These are phyloP conservation scores for Lytechinus variegatus DNA, from an alignment of 35 echinoderm and acorn worm genomes.

Conservation along the genomic window DNA sequence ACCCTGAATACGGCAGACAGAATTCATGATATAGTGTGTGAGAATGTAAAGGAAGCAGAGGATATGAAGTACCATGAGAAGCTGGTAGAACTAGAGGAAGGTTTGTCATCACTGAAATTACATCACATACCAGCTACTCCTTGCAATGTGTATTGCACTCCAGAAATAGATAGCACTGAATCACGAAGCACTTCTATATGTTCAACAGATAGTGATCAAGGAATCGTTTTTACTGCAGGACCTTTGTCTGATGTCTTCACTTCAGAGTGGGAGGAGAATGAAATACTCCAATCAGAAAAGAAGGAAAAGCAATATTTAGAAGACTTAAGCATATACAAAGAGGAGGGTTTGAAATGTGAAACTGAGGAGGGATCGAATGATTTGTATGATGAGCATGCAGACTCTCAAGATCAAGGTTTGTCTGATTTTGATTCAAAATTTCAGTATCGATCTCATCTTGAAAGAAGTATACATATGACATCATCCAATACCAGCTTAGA, in stretches of 20 bases:
- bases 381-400: neutral
- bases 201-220: conserved; percentile 62
- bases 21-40: conserved; percentile 5
- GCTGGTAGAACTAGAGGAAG: conserved; percentile 39
- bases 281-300: neutral
- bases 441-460: neutral
- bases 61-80: conserved; percentile 42
- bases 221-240: conserved; percentile 73
- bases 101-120: conserved; percentile 41
- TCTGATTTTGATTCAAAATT: neutral
- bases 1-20: neutral
- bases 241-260: neutral
- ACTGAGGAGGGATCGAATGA: neutral
- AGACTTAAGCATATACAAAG: neutral
- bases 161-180: conserved; percentile 6
- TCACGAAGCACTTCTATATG: conserved; percentile 54
- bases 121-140: conserved; percentile 50
- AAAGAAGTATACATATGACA: neutral
- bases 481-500: neutral
- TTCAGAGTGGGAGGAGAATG: conserved; percentile 49
- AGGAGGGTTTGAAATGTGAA: neutral
- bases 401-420: neutral
- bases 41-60: neutral
- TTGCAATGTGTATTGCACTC: conserved; percentile 16
- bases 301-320: neutral